Conservation (phyloP, 2,113 vertebrate genomes). For the Chamaea fasciata region DNA sequence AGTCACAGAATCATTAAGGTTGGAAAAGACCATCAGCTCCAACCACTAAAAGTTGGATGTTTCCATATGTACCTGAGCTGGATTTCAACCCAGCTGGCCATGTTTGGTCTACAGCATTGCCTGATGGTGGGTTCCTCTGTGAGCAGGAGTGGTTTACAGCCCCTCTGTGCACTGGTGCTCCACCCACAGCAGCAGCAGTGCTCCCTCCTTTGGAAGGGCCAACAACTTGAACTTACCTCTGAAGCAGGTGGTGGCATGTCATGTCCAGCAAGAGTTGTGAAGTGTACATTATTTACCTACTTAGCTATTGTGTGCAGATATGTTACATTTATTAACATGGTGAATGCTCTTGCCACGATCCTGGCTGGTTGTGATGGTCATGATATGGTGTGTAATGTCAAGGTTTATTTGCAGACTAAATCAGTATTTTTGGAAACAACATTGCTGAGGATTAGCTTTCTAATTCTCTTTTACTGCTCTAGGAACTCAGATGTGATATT, state of each 20-base stretch:
- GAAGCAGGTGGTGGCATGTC: neutral
- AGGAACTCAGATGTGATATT: neutral
- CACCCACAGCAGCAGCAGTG: neutral
- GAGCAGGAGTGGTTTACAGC: neutral
- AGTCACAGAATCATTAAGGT: neutral
- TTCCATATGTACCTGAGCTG: neutral
- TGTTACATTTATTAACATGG: neutral
- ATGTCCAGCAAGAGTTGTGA: neutral
- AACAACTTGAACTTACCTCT: neutral
- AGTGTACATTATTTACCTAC: neutral
- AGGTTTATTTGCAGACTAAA: neutral
- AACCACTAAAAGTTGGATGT: fast-evolving
- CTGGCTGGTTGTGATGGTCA: neutral
- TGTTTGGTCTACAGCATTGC: neutral
- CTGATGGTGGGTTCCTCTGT: neutral
- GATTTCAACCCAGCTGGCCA: neutral
- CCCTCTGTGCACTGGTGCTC: neutral
- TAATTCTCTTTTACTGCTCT: neutral
- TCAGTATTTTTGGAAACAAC: neutral
- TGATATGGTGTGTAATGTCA: neutral
- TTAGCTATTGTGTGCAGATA: neutral
- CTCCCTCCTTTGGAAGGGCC: neutral
- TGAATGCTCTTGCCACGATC: fast-evolving
- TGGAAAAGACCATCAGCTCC: neutral
- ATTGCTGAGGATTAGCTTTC: neutral